A percentile compares a stretch with the other conserved stretches of the same genome.
Evolutionary conservation across 1,140 invertebrate species (phyloP).

Genomic region (Sitophilus oryzae): DNA sequence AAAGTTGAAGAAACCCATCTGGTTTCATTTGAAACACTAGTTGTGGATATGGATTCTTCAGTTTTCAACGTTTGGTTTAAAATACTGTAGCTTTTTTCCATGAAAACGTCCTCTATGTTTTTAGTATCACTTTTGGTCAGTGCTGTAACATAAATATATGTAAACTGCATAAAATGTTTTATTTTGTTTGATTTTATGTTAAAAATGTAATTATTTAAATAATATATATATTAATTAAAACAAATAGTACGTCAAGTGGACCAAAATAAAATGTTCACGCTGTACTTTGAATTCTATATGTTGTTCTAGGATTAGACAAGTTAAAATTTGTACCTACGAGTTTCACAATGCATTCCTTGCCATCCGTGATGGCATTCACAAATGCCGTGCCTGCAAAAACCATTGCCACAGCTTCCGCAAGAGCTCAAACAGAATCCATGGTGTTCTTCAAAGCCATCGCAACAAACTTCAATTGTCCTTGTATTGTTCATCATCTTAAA

Average conservation of each 20-base stretch:
- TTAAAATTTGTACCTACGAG: constrained; percentile 16
- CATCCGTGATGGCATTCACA: constrained; percentile 25
- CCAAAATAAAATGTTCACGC: too few species aligned
- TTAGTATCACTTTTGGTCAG: not conserved
- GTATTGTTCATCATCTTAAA: constrained; percentile 38
- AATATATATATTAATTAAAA: too few species aligned
- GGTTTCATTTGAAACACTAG: too few species aligned
- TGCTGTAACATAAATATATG: too few species aligned
- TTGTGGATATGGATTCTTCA: too few species aligned
- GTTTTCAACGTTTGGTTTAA: not conserved
- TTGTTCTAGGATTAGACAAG: too few species aligned
- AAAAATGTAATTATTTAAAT: too few species aligned
- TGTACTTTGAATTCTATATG: too few species aligned
- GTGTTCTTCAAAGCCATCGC: constrained; percentile 49
- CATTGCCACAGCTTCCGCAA: constrained; percentile 47
- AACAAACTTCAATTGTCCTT: constrained; percentile 48
- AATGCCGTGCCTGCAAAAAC: constrained; percentile 46
- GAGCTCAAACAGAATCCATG: constrained; percentile 47
- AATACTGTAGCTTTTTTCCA: not conserved
- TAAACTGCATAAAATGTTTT: too few species aligned
- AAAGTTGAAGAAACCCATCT: too few species aligned
- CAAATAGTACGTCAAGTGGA: too few species aligned
- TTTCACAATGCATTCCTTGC: constrained; percentile 17
- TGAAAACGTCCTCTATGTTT: not conserved
- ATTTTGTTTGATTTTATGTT: too few species aligned